Evolutionary conservation across 2,113 vertebrate genomes (phyloP), one percentile per base, ranked within the genome.

Genomic region (Ginglymostoma cirratum): DNA sequence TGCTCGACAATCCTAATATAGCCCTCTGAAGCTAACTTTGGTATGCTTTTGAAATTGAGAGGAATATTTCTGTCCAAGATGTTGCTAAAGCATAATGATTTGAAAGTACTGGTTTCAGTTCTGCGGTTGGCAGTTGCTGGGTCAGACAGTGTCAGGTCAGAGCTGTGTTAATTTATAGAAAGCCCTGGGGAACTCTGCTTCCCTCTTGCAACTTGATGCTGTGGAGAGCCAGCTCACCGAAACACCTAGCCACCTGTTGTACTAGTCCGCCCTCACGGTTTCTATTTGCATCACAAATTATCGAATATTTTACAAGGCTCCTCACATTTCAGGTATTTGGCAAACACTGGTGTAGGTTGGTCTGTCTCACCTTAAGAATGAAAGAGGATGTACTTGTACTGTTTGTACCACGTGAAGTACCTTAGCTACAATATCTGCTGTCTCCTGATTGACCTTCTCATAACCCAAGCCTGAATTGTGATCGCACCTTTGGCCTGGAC

Each of bases 81-180:
- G 80, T 66, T 93, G 5, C 89, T 93, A 66, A 93, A 66, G 89
- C 8, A 7, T 61, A 27, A 69, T 21, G 38, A 69, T 21, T 45
- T 42, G 92, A 69, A 94, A 69, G 66, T 94, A 69, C 67, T 30
- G 65, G 92, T 94, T 94, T 94, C 92, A 42, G 21, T 95, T 42
- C 93, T 95, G 67, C 14, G 69, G 94, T 72, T 95, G 3, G 1
- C 94, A 48, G 24, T 48, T 30, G 45, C 67, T 7, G 38, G 30
- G 38, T 34, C 48, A 76, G 12, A 45, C 10, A 12, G 69, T 27
- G 67, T 52, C 67, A 76, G 94, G 69, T 19, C 69, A 34, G 42
- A 70, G 15, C 69, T 48, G 27, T 15, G 19, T 48, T 34, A 14
- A 95, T 95, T 95, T 95, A 48, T 95, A 95, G 94, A 2, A 5